phyloP scores from a whole-genome alignment of 2,888 invertebrate genomes.

The Lasioglossum villosulum region DNA sequence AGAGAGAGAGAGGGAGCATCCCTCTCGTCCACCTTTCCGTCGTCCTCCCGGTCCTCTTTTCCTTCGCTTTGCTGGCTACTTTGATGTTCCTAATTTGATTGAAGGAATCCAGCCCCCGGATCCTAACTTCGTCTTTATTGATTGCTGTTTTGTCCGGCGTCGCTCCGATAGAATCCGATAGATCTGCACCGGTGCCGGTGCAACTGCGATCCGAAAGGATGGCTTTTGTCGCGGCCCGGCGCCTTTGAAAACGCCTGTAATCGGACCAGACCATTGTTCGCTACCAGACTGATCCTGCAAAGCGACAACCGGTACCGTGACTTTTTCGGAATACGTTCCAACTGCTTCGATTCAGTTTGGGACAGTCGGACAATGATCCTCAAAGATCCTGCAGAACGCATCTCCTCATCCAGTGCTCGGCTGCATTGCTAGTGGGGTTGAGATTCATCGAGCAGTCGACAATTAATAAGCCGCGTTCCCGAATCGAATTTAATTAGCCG shows the following conservation, averaged over 20 bases:
- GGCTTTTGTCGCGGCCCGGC: slow-evolving; percentile 23
- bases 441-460: background rate
- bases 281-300: background rate
- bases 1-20: slow-evolving; percentile 9
- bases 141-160: slow-evolving; percentile 81
- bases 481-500: slow-evolving; percentile 50
- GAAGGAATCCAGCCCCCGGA: slow-evolving; percentile 81
- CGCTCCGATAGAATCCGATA: slow-evolving; percentile 37
- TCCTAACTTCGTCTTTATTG: slow-evolving; percentile 83
- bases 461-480: slow-evolving; percentile 32
- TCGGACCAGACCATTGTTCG: slow-evolving; percentile 29
- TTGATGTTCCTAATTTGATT: slow-evolving; percentile 85
- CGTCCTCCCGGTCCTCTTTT: slow-evolving; percentile 70
- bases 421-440: background rate
- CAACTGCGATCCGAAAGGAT: slow-evolving; percentile 31
- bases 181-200: slow-evolving; percentile 30
- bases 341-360: background rate
- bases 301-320: background rate
- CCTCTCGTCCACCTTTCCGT: slow-evolving; percentile 63
- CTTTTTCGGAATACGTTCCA: background rate
- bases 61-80: slow-evolving; percentile 79
- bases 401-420: background rate
- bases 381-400: no score
- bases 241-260: slow-evolving; percentile 39
- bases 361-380: background rate